Evolutionary conservation across 2,797 vertebrate genomes (phyloP).

Genomic region (Gila robusta): DNA sequence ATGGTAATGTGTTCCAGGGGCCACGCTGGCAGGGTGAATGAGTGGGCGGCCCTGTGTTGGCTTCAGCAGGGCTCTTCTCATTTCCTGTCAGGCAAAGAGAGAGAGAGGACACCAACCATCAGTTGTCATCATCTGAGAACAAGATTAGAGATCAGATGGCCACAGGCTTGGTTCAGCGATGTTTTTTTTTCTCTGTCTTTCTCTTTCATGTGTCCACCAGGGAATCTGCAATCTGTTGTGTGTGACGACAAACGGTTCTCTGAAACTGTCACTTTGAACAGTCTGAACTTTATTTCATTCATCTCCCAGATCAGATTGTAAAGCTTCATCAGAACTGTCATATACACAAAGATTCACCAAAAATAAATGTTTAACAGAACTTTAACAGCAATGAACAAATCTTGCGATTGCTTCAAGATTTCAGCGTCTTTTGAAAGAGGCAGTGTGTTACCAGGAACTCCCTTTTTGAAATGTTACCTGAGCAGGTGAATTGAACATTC

Average conservation of each 20-base stretch:
- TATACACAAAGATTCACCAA: neutral
- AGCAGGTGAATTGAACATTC: neutral
- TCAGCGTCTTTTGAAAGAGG: neutral
- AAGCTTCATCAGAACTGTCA: slow-evolving; percentile 22
- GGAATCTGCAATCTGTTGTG: slow-evolving; percentile 42
- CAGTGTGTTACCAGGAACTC: neutral
- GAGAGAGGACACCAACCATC: slow-evolving; percentile 31
- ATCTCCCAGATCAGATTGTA: slow-evolving; percentile 36
- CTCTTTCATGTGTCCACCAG: slow-evolving; percentile 39
- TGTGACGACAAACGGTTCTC: slow-evolving; percentile 23
- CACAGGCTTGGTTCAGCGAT: slow-evolving; percentile 11
- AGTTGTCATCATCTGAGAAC: slow-evolving; percentile 38
- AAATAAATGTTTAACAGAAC: slow-evolving; percentile 14
- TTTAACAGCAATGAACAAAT: slow-evolving; percentile 15
- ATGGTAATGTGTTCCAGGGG: slow-evolving; percentile 52
- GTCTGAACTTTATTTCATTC: slow-evolving; percentile 36
- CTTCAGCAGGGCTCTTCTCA: slow-evolving; percentile 27
- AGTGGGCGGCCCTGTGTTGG: slow-evolving; percentile 18
- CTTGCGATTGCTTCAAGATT: neutral
- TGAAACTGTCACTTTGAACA: slow-evolving; percentile 44
- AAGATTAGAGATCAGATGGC: slow-evolving; percentile 41
- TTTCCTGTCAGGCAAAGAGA: slow-evolving; percentile 36
- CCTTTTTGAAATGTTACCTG: neutral
- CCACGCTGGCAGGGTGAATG: slow-evolving; percentile 4
- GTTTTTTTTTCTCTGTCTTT: slow-evolving; percentile 1